Conservation (phyloP, 2,888 invertebrate species). For the Plebejus melissa region DNA sequence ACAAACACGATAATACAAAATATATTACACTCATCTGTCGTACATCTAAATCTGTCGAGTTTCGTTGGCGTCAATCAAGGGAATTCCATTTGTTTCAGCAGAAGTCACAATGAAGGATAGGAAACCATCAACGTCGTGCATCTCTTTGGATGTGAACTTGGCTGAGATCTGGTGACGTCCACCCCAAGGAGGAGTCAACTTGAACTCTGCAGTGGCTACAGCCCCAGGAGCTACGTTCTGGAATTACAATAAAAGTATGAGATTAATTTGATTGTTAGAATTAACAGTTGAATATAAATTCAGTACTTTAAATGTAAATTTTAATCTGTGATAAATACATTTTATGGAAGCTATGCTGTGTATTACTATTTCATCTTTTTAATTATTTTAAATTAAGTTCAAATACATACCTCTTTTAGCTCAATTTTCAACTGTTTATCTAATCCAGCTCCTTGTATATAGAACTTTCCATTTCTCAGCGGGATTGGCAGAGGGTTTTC, state of each 20-base stretch:
- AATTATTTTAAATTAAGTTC: neutral
- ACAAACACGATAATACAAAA: neutral
- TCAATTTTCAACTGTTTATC: constrained; percentile 85
- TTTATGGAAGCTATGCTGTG: neutral
- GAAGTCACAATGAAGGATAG: constrained; percentile 84
- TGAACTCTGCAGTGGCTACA: constrained; percentile 85
- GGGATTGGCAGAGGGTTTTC: constrained; percentile 90
- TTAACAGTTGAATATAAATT: too few relatives aligned
- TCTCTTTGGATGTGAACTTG: constrained; percentile 92
- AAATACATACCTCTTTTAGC: constrained; percentile 79
- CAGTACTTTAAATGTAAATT: too few relatives aligned
- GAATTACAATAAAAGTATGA: constrained; percentile 36
- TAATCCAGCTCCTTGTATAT: constrained; percentile 90
- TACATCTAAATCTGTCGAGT: constrained; percentile 48
- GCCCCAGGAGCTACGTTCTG: constrained; percentile 82
- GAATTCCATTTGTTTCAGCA: constrained; percentile 63
- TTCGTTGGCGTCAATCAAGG: constrained; percentile 49
- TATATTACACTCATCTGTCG: neutral
- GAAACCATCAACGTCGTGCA: constrained; percentile 94
- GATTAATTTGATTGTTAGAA: too few relatives aligned
- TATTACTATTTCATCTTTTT: too few relatives aligned
- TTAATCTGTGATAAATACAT: too few relatives aligned
- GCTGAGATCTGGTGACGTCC: constrained; percentile 91
- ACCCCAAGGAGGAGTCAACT: constrained; percentile 86
- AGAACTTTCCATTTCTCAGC: constrained; percentile 86